A percentile compares a stretch with the other conserved stretches of the same genome.
These are phyloP conservation scores for Schizothorax lantsangensis DNA, from an alignment of 2,797 vertebrate genomes.

Conservation along the genomic window DNA sequence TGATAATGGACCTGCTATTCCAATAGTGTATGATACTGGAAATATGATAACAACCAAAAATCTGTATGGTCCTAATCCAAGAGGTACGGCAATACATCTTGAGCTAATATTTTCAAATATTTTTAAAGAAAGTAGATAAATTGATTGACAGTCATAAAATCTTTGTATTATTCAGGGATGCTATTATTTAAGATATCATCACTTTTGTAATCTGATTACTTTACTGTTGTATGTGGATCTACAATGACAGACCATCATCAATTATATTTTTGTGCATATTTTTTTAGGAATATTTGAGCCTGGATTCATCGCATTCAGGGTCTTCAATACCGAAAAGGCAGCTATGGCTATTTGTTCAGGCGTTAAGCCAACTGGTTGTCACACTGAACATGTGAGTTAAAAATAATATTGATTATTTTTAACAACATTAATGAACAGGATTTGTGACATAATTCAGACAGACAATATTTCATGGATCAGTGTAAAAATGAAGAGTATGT, in stretches of 20 bases:
- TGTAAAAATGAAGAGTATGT: not conserved
- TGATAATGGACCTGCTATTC: constrained; percentile 30
- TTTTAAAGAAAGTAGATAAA: not conserved
- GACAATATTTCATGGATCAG: not conserved
- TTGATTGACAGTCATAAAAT: not conserved
- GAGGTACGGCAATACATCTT: not conserved
- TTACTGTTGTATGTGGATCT: not conserved
- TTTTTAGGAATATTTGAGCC: constrained; percentile 66
- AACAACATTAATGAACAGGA: not conserved
- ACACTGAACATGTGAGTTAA: constrained; percentile 71
- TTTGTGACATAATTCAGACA: not conserved
- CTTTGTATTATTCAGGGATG: not conserved
- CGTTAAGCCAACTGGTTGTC: constrained; percentile 68
- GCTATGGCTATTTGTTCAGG: constrained; percentile 77
- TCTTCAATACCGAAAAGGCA: constrained; percentile 72
- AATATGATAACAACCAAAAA: not conserved
- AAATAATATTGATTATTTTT: constrained; percentile 3
- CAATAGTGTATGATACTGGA: constrained; percentile 41
- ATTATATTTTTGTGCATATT: constrained; percentile 29
- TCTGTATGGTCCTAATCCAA: not conserved
- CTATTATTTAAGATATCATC: not conserved
- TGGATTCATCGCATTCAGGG: constrained; percentile 76
- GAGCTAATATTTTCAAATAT: not conserved
- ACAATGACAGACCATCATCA: not conserved
- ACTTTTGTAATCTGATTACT: too few species aligned